Evolutionary conservation across 2,888 invertebrate genomes (phyloP).

Genomic region (Cheilosia vernalis): DNA sequence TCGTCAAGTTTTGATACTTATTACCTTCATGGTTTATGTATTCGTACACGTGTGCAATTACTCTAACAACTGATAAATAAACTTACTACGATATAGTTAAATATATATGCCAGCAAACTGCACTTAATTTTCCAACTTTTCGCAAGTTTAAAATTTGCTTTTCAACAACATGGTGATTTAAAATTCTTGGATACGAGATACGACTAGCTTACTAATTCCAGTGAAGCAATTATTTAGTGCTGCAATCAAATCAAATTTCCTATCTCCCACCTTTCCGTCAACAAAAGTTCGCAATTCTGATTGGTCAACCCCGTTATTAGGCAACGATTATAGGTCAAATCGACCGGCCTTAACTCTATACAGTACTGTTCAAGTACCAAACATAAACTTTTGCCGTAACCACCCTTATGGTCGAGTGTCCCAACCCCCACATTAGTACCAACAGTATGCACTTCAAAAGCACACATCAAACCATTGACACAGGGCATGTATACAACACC

Average conservation of each 20-base stretch:
- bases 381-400: slow-evolving; percentile 12
- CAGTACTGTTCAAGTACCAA: slow-evolving; percentile 53
- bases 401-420: slow-evolving; percentile 4
- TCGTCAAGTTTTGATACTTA: too few species aligned
- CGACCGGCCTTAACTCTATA: slow-evolving; percentile 41
- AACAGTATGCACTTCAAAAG: slow-evolving; percentile 38
- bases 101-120: too few species aligned
- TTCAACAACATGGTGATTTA: neutral
- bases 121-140: neutral
- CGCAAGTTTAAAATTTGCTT: neutral
- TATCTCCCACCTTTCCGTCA: neutral
- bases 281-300: slow-evolving; percentile 51
- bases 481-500: slow-evolving; percentile 4
- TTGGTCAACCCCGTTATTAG: slow-evolving; percentile 63
- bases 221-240: slow-evolving; percentile 9
- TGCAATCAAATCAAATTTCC: slow-evolving; percentile 25
- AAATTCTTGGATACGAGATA: slow-evolving; percentile 7
- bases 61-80: too few species aligned
- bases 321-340: slow-evolving; percentile 70
- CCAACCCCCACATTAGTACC: slow-evolving; percentile 22
- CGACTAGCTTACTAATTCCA: slow-evolving; percentile 8
- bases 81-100: too few species aligned
- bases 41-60: too few species aligned
- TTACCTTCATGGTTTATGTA: too few species aligned
- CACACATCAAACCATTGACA: slow-evolving; percentile 39